A percentile compares a stretch with the other conserved stretches of the same genome.
Conservation (phyloP, 2,113 vertebrate species). For the Onychorhynchus coronatus region DNA sequence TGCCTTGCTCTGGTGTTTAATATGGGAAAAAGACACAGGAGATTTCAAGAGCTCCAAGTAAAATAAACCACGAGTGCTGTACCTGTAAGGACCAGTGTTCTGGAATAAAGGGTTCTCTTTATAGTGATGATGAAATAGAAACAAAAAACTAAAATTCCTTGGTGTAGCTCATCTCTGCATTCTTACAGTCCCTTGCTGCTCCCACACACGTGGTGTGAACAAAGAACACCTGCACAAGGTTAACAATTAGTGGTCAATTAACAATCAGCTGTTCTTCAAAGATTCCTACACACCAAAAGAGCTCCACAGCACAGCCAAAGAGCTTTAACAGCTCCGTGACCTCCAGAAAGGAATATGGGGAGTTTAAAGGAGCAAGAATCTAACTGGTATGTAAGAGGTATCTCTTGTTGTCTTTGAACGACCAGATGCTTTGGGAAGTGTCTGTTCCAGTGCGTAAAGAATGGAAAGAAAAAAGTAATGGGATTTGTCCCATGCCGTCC, state of each 20-base stretch:
- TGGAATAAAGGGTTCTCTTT: not conserved
- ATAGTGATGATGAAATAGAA: not conserved
- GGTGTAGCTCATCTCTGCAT: not conserved
- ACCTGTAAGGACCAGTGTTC: not conserved
- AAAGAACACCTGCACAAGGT: not conserved
- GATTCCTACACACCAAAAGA: not conserved
- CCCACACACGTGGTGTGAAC: fast-evolving
- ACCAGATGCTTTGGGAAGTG: not conserved
- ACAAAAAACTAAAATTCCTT: not conserved
- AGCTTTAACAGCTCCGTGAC: not conserved
- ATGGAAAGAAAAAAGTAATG: not conserved
- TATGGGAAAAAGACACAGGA: not conserved
- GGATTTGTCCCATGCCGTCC: not conserved
- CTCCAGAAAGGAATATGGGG: not conserved
- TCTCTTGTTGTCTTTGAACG: not conserved
- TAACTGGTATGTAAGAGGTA: not conserved
- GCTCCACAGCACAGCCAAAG: not conserved
- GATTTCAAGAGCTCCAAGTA: not conserved
- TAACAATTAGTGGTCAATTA: not conserved
- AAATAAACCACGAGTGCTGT: not conserved
- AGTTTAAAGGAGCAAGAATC: not conserved
- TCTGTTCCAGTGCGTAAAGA: not conserved
- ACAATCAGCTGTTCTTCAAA: not conserved
- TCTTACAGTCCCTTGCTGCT: not conserved
- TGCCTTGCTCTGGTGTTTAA: not conserved